phyloP scores from a whole-genome alignment of 64 coral and sea anemone species.

The Porites lutea region DNA sequence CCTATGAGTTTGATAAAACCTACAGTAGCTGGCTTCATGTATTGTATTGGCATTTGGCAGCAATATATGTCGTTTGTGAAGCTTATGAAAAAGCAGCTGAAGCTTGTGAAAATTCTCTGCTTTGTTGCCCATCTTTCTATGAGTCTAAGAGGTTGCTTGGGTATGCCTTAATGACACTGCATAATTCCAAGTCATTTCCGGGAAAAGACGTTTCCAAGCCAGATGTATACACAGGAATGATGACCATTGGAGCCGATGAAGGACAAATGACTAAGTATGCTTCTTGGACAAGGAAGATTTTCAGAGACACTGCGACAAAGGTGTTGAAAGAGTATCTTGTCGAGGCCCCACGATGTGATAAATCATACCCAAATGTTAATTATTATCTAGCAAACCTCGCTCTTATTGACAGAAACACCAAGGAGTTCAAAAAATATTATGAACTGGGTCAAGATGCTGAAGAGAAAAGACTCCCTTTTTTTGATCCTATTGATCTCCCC shows the following conservation, averaged over 20 bases:
- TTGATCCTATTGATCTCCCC: constrained; percentile 34
- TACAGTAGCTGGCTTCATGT: constrained; percentile 88
- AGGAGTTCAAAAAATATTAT: constrained; percentile 39
- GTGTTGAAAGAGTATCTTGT: constrained; percentile 63
- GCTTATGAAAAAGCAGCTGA: constrained; percentile 27
- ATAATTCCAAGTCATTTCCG: background rate
- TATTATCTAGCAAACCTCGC: constrained; percentile 76
- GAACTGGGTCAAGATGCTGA: constrained; percentile 82
- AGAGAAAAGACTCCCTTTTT: constrained; percentile 76
- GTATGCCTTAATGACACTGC: constrained; percentile 51
- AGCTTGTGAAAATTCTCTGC: constrained; percentile 67
- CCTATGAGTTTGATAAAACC: constrained; percentile 42
- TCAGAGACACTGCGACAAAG: constrained; percentile 34
- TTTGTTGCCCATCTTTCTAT: constrained; percentile 69
- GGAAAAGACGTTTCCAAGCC: background rate
- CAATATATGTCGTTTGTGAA: constrained; percentile 41
- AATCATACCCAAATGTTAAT: constrained; percentile 71
- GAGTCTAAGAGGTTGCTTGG: constrained; percentile 74
- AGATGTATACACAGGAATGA: background rate
- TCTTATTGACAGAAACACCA: background rate
- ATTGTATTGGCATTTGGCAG: constrained; percentile 57
- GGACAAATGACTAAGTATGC: background rate
- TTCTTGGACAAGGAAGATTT: constrained; percentile 13
- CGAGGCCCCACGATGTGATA: constrained; percentile 76
- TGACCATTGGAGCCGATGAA: background rate